Conservation (phyloP, 2,888 invertebrate species). For the Apocheima hispidaria region DNA sequence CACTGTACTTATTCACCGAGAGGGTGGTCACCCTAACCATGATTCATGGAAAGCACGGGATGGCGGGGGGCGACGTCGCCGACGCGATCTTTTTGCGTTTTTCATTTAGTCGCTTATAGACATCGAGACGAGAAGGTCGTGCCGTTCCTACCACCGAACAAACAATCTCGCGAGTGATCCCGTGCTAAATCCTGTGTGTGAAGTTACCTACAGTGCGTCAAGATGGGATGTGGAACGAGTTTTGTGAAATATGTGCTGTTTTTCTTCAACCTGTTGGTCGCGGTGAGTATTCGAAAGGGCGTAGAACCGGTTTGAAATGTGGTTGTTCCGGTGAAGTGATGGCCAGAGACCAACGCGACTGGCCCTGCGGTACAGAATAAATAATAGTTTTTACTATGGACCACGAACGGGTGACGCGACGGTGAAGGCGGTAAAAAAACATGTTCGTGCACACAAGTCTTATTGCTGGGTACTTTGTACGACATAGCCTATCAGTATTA, state of each 20-base stretch:
- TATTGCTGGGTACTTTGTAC: no score
- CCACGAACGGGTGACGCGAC: background rate
- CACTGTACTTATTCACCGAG: background rate
- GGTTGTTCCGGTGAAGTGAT: slow-evolving; percentile 66
- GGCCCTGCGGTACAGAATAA: slow-evolving; percentile 40
- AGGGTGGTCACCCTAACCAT: slow-evolving; percentile 54
- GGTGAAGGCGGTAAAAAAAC: no score
- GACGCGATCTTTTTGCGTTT: slow-evolving; percentile 65
- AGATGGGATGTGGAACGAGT: slow-evolving; percentile 90
- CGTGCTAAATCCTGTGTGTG: slow-evolving; percentile 73
- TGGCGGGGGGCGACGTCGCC: slow-evolving; percentile 66
- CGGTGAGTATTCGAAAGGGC: slow-evolving; percentile 88
- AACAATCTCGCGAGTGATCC: slow-evolving; percentile 72
- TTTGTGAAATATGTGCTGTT: slow-evolving; percentile 93
- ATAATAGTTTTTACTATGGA: background rate
- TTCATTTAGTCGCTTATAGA: slow-evolving; percentile 73
- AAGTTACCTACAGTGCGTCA: slow-evolving; percentile 60
- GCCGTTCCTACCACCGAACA: slow-evolving; percentile 51
- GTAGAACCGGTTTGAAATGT: slow-evolving; percentile 76
- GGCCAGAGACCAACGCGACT: slow-evolving; percentile 68
- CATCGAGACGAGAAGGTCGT: slow-evolving; percentile 49
- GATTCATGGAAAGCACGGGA: slow-evolving; percentile 59
- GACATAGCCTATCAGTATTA: no score
- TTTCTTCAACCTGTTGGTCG: slow-evolving; percentile 91
- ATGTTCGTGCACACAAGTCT: no score